Conservation (phyloP, 1,140 invertebrate genomes). For the Camponotus vicinus region DNA sequence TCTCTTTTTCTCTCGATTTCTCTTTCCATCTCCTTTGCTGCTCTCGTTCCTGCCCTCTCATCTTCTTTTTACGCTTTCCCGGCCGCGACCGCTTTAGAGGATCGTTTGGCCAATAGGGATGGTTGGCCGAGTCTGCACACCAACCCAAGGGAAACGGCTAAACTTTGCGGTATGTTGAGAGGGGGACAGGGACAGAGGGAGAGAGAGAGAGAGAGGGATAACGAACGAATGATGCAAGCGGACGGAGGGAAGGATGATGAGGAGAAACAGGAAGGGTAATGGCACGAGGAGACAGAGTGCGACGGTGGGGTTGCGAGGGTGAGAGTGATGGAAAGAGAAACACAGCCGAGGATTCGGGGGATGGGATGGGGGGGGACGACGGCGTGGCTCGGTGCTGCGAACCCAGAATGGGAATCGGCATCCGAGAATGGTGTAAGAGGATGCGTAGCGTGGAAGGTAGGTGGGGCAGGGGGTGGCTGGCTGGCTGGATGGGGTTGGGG, state of each 20-base stretch:
- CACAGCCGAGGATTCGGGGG: constrained; percentile 14
- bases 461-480: constrained; percentile 60
- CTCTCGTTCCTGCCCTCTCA: constrained; percentile 52
- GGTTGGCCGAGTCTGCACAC: constrained; percentile 68
- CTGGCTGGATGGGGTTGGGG: constrained; percentile 75
- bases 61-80: constrained; percentile 60
- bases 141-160: constrained; percentile 51
- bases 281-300: constrained; percentile 45
- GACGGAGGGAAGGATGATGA: constrained; percentile 19
- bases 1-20: neutral
- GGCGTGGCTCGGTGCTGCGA: constrained; percentile 68
- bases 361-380: constrained; percentile 2
- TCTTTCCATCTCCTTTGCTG: neutral
- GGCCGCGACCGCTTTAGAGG: constrained; percentile 62
- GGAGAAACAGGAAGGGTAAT: constrained; percentile 53
- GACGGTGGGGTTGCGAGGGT: constrained; percentile 47
- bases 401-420: constrained; percentile 77
- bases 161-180: constrained; percentile 62
- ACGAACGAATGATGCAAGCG: constrained; percentile 49
- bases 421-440: constrained; percentile 74
- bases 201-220: constrained; percentile 45
- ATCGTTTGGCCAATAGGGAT: constrained; percentile 72
- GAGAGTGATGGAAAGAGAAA: constrained; percentile 67
- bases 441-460: constrained; percentile 75
- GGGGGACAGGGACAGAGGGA: constrained; percentile 6